Base-by-base conservation (phyloP, 2,797 vertebrate genomes). In the Triplophysa yarkandensis region DNA sequence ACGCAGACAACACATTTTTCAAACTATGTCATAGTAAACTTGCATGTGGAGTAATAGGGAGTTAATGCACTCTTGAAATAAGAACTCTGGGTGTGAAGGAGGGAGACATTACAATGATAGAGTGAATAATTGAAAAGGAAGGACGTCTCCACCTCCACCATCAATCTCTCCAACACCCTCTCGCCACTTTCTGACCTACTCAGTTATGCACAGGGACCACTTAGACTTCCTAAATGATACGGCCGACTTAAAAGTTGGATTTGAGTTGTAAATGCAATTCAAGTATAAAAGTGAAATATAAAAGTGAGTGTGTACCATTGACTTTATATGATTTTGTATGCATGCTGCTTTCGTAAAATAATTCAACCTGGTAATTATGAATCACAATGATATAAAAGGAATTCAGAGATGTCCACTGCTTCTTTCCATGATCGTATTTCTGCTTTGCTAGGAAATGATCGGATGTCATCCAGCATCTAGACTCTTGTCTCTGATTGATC, bases 51-150 rank as follows among this genome's bases (percentile, higher is more conserved):
- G 32, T 19, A 27, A 23, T 39, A 5, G 19, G 39, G 46, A 66
- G 46, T 36, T 23, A 25, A 65, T 46, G 46, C 62, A 48, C 63
- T 34, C 30, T 30, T 71, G 60, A 64, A 78, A 55, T 55, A 65
- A 77, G 48, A 72, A 72, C 79, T 60, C 79, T 70, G 6, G 14
- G 41, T 17, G 25, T 67, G 41, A 64, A 66, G 54, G 68, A 25
- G 52, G 60, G 48, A 66, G 60, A 66, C 63, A 79, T 82, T 65
- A 71, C 21, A 19, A 52, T 32, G 32, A 68, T 67, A 36, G 39
- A 66, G 78, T 80, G 72, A 76, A 75, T 82, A 80, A 80, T 78
- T 80, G 30, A 77, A 75, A 68, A 61, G 71, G 57, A 81, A 68
- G 44, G 63, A 73, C 44, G 32, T 74, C 50, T 74, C 62, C 63